A percentile compares a stretch with the other conserved stretches of the same genome.
These are phyloP conservation scores for Tetragonula carbonaria DNA, from an alignment of 2,888 invertebrate species.

Conservation along the genomic window DNA sequence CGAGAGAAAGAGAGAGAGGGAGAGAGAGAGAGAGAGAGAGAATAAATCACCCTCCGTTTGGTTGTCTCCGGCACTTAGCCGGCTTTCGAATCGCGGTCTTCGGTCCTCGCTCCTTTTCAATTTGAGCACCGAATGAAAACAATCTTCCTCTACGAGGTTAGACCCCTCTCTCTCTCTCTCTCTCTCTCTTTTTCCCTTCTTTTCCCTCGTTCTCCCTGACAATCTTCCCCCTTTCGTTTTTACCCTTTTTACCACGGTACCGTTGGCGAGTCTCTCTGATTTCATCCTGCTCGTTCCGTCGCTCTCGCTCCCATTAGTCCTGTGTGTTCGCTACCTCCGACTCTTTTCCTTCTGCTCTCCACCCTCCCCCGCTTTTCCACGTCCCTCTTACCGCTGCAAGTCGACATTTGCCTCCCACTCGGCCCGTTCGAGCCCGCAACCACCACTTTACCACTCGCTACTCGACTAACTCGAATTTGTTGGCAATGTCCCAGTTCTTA, in stretches of 20 bases:
- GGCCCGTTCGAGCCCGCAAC: constrained; percentile 67
- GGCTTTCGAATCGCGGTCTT: constrained; percentile 69
- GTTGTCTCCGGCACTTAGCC: constrained; percentile 71
- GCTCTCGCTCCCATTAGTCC: constrained; percentile 51
- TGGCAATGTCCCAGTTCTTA: constrained; percentile 81
- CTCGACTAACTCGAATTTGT: constrained; percentile 79
- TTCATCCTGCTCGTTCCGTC: constrained; percentile 54
- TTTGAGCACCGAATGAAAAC: constrained; percentile 79
- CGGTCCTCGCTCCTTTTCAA: constrained; percentile 77
- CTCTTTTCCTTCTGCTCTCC: constrained; percentile 45
- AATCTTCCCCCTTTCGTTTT: constrained; percentile 40
- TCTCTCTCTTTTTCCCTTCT: constrained; percentile 35
- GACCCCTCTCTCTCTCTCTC: constrained; percentile 47
- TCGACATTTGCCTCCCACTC: constrained; percentile 73
- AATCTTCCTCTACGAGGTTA: constrained; percentile 77
- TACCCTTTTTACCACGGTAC: constrained; percentile 58
- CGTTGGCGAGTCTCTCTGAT: constrained; percentile 61
- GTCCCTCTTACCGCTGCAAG: constrained; percentile 57
- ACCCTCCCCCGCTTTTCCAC: background rate
- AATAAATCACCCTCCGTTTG: constrained; percentile 67
- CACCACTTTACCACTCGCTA: constrained; percentile 78
- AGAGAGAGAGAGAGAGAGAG: constrained; percentile 29
- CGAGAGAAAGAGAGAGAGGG: background rate
- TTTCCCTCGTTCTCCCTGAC: constrained; percentile 24
- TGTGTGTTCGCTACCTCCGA: constrained; percentile 51